Evolutionary conservation across 2,113 vertebrate species (phyloP).

Genomic region (Podarcis muralis): DNA sequence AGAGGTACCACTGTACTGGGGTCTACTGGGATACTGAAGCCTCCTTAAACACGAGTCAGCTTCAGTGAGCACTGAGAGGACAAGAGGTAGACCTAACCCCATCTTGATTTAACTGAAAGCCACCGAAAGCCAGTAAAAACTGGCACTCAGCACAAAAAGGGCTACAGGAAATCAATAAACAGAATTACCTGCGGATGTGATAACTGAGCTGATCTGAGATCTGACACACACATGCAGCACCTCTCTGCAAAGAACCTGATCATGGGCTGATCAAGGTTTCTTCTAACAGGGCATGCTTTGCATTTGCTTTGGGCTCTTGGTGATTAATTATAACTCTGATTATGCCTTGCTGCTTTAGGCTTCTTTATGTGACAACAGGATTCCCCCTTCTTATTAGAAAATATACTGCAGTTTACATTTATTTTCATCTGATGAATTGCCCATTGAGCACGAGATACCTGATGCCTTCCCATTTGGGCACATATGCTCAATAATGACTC

Average conservation of each 20-base stretch:
- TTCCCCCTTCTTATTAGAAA: constrained; percentile 48
- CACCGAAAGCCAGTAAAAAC: background rate
- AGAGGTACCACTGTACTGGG: background rate
- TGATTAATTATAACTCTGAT: constrained; percentile 71
- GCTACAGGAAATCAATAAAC: constrained; percentile 20
- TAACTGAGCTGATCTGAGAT: constrained; percentile 49
- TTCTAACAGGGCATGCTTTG: constrained; percentile 59
- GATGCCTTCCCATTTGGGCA: constrained; percentile 40
- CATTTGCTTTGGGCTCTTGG: constrained; percentile 53
- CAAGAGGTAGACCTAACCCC: background rate
- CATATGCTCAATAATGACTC: constrained; percentile 64
- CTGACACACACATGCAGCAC: constrained; percentile 31
- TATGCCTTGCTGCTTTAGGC: constrained; percentile 48
- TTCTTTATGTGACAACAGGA: constrained; percentile 54
- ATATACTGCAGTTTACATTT: constrained; percentile 45
- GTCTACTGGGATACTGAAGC: background rate
- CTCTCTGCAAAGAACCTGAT: constrained; percentile 59
- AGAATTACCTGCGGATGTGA: constrained; percentile 38
- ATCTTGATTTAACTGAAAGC: background rate
- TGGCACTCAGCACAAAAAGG: background rate
- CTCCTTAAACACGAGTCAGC: background rate
- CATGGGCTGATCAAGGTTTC: constrained; percentile 58
- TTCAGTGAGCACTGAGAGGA: background rate
- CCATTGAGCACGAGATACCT: constrained; percentile 36
- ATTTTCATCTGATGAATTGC: constrained; percentile 52